Percentiles rank a stretch among this genome's conserved stretches.
Conservation (phyloP, 2,888 invertebrate genomes). For the Ectemnius continuus region DNA sequence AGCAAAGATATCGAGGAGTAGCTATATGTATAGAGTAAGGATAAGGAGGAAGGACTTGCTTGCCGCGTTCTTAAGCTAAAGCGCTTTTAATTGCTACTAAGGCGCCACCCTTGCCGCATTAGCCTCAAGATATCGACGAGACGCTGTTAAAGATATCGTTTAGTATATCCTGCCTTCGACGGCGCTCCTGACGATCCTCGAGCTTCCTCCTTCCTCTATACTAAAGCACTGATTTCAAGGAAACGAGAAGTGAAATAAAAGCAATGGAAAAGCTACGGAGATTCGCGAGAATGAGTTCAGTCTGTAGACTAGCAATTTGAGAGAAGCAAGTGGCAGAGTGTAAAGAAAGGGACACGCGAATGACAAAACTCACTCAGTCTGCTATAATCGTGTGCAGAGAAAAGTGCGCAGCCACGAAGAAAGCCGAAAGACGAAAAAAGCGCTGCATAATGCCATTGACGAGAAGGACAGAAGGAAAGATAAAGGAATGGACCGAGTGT, state of each 20-base stretch:
- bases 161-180: constrained; percentile 4
- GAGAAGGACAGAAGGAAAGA: background rate
- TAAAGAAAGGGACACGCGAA: constrained; percentile 25
- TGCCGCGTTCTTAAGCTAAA: constrained; percentile 56
- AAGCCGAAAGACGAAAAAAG: background rate
- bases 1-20: too few relatives aligned
- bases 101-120: constrained; percentile 61
- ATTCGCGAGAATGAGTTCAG: background rate
- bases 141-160: constrained; percentile 38
- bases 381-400: background rate
- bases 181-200: too few relatives aligned
- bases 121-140: constrained; percentile 46
- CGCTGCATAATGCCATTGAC: background rate
- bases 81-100: constrained; percentile 72
- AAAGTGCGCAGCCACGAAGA: background rate
- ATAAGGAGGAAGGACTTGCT: constrained; percentile 50
- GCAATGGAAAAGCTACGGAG: background rate
- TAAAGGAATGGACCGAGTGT: background rate
- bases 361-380: background rate
- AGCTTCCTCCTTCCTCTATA: background rate
- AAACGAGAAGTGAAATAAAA: background rate
- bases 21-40: background rate
- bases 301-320: background rate
- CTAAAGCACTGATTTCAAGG: background rate
- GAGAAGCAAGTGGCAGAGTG: constrained; percentile 14